Evolutionary conservation across 2,888 invertebrate genomes (phyloP).

Genomic region (Melanotus villosus): DNA sequence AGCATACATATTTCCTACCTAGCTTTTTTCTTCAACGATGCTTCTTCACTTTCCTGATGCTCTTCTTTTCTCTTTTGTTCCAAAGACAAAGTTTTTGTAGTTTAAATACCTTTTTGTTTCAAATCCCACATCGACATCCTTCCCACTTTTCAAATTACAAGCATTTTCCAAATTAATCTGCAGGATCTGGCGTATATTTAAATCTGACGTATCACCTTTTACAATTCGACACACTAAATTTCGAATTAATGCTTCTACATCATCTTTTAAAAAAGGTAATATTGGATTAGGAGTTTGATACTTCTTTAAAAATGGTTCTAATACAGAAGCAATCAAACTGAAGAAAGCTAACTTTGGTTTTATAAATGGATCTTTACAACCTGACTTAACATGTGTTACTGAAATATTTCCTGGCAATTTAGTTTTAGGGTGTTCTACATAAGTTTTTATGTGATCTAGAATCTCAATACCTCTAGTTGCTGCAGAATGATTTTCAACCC

Average conservation of each 20-base stretch:
- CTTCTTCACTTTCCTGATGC: too few species aligned
- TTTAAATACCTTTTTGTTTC: background rate
- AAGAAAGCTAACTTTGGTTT: background rate
- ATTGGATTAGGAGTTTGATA: conserved; percentile 1
- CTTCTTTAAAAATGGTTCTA: background rate
- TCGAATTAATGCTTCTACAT: background rate
- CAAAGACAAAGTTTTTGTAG: too few species aligned
- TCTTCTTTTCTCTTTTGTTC: too few species aligned
- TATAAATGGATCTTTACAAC: background rate
- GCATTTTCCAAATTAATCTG: background rate
- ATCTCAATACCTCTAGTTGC: background rate
- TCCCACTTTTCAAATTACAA: background rate
- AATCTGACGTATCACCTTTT: background rate
- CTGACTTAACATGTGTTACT: background rate
- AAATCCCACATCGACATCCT: background rate
- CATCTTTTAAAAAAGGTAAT: background rate
- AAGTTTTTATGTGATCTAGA: background rate
- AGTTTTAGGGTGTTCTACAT: background rate
- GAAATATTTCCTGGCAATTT: conserved; percentile 11
- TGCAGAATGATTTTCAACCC: background rate
- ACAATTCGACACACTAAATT: background rate
- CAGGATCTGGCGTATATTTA: background rate
- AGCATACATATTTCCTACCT: too few species aligned
- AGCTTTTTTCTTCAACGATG: too few species aligned
- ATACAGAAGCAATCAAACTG: background rate